A percentile compares a stretch with the other conserved stretches of the same genome.
These are phyloP conservation scores for Aptenodytes patagonicus DNA, from an alignment of 2,113 vertebrate genomes.

Conservation along the genomic window DNA sequence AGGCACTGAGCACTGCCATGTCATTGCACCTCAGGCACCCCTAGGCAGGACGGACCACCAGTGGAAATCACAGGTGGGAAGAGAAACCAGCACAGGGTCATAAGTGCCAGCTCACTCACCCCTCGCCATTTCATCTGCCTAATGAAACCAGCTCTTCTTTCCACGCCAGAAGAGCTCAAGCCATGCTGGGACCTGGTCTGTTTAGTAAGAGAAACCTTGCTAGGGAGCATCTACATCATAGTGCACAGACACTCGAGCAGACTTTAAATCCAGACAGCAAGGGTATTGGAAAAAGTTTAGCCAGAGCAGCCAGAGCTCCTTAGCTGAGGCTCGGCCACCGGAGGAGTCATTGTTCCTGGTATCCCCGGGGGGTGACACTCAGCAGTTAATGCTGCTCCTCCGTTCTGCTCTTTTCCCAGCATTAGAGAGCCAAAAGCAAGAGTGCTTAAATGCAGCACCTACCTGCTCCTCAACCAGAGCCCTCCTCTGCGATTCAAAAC, in stretches of 20 bases:
- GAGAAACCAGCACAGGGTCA: not conserved
- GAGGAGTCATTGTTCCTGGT: not conserved
- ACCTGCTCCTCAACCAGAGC: not conserved
- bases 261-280: not conserved
- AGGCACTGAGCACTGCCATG: rapidly evolving
- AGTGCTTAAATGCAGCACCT: not conserved
- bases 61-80: not conserved
- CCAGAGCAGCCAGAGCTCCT: not conserved
- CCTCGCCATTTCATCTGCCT: not conserved
- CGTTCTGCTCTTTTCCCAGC: not conserved
- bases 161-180: not conserved
- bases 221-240: not conserved
- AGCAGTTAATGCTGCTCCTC: not conserved
- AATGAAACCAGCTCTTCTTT: not conserved
- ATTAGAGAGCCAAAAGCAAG: not conserved
- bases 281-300: not conserved
- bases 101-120: not conserved
- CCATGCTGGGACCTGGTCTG: not conserved
- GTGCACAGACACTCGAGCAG: rapidly evolving
- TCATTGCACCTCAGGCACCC: not conserved
- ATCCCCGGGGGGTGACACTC: not conserved
- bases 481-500: not conserved
- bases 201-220: not conserved
- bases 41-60: not conserved
- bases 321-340: rapidly evolving